A percentile compares a stretch with the other conserved stretches of the same genome.
phyloP scores from a whole-genome alignment of 1,140 invertebrate genomes.

The Telenomus remus region DNA sequence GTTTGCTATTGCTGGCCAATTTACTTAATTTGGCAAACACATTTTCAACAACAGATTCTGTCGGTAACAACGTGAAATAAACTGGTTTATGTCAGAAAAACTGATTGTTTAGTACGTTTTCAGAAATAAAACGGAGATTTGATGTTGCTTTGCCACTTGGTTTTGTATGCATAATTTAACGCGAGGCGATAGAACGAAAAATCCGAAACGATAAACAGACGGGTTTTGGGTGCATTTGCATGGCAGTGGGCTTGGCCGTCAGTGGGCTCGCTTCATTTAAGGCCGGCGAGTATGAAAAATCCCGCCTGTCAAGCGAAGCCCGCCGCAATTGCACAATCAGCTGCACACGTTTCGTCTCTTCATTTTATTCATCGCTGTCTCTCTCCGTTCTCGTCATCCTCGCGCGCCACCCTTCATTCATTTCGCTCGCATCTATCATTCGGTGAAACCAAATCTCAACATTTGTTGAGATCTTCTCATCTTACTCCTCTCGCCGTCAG shows the following conservation, averaged over 20 bases:
- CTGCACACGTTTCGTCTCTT: constrained; percentile 43
- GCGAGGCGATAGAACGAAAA: too few relatives aligned
- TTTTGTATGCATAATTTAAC: too few relatives aligned
- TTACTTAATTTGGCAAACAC: too few relatives aligned
- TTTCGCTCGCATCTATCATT: constrained; percentile 58
- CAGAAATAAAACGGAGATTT: too few relatives aligned
- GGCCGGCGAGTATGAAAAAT: constrained; percentile 62
- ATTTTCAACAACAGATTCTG: too few relatives aligned
- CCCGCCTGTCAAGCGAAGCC: constrained; percentile 33
- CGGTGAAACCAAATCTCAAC: constrained; percentile 62
- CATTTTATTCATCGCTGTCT: constrained; percentile 24
- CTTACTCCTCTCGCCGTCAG: constrained; percentile 42
- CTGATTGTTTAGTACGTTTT: too few relatives aligned
- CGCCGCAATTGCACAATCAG: constrained; percentile 34
- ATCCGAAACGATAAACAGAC: neutral
- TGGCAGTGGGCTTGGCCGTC: constrained; percentile 2
- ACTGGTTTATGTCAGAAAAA: too few relatives aligned
- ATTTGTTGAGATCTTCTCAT: constrained; percentile 61
- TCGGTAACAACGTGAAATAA: too few relatives aligned
- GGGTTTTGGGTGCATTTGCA: neutral
- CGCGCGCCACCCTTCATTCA: constrained; percentile 42
- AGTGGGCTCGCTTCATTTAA: constrained; percentile 46
- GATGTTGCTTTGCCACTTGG: too few relatives aligned
- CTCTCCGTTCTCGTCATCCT: constrained; percentile 48
- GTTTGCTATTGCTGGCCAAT: too few relatives aligned